These are phyloP conservation scores for Tanytarsus gracilentus DNA, from an alignment of 2,888 invertebrate genomes.

Conservation along the genomic window DNA sequence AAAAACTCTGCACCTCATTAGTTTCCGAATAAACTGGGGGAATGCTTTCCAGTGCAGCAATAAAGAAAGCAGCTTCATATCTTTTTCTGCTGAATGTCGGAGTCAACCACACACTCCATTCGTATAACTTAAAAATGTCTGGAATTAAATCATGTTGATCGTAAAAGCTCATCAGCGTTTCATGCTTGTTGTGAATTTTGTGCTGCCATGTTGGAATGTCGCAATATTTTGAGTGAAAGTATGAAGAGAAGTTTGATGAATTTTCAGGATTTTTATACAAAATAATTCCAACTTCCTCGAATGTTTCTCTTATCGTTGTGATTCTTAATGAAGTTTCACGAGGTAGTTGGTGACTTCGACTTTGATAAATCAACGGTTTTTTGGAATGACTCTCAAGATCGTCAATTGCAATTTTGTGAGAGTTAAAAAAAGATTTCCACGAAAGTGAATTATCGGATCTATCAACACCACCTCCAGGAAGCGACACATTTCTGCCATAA, in stretches of 20 bases:
- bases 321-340: constrained; percentile 67
- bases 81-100: constrained; percentile 49
- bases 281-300: constrained; percentile 80
- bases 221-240: constrained; percentile 42
- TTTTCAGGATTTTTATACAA: constrained; percentile 41
- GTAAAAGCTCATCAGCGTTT: constrained; percentile 58
- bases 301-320: constrained; percentile 78
- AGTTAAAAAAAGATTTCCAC: constrained; percentile 59
- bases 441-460: constrained; percentile 55
- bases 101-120: constrained; percentile 79
- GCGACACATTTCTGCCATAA: constrained; percentile 73
- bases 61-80: constrained; percentile 66
- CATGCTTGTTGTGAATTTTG: constrained; percentile 40
- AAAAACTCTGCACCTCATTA: constrained; percentile 45
- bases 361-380: constrained; percentile 30
- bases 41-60: constrained; percentile 50
- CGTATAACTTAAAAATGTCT: constrained; percentile 66
- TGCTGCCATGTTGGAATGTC: constrained; percentile 58
- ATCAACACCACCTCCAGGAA: constrained; percentile 77
- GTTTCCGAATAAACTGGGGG: constrained; percentile 47
- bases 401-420: constrained; percentile 48
- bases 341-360: not conserved
- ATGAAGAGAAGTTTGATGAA: constrained; percentile 42
- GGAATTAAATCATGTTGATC: constrained; percentile 60
- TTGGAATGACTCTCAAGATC: constrained; percentile 45